phyloP scores from a whole-genome alignment of 1,140 invertebrate species.

The Musca vetustissima region DNA sequence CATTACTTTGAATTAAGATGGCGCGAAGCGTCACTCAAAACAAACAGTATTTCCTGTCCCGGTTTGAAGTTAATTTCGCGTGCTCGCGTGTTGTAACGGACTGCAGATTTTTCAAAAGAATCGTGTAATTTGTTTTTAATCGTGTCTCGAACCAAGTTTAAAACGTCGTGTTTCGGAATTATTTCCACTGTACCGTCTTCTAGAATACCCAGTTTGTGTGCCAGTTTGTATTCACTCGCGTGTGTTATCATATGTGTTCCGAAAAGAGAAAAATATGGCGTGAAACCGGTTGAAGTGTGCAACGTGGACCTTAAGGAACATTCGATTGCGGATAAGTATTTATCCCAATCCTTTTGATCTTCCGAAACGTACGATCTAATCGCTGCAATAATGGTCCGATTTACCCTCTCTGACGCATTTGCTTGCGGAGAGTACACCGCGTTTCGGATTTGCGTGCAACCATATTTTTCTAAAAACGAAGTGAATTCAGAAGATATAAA shows the following conservation, averaged over 20 bases:
- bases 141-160: too few species aligned
- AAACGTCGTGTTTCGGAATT: too few species aligned
- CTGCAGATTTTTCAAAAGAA: too few species aligned
- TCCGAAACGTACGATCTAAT: not conserved
- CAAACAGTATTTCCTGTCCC: too few species aligned
- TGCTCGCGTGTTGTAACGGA: too few species aligned
- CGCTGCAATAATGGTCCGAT: not conserved
- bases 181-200: too few species aligned
- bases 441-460: not conserved
- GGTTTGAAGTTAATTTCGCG: too few species aligned
- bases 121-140: too few species aligned
- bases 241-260: not conserved
- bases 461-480: not conserved
- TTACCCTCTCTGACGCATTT: not conserved
- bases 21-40: too few species aligned
- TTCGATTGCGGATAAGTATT: not conserved
- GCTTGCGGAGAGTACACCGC: not conserved
- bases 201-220: too few species aligned
- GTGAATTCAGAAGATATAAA: slow-evolving; percentile 22
- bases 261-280: not conserved
- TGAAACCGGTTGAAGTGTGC: not conserved
- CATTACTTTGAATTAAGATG: too few species aligned
- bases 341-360: not conserved
- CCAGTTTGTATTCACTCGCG: not conserved
- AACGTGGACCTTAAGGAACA: not conserved